Conservation (phyloP, 2,797 vertebrate genomes). For the Chiroxiphia lanceolata region DNA sequence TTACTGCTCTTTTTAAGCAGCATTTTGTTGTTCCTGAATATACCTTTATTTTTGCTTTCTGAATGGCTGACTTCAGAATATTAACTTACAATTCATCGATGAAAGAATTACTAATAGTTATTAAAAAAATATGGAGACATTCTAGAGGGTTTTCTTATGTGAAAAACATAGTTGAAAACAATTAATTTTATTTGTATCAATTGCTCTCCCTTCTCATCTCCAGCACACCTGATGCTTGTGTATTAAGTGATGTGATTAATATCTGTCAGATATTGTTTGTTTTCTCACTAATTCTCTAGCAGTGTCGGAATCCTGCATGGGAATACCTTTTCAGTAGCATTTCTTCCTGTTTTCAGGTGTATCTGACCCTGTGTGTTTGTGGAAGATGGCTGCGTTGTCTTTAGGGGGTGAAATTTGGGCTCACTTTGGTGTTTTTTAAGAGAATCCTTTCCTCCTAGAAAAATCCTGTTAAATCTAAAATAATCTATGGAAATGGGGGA, state of each 20-base stretch:
- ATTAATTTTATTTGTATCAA: neutral
- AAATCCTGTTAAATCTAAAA: neutral
- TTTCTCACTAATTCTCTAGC: conserved; percentile 1
- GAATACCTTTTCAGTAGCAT: neutral
- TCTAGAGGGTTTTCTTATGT: neutral
- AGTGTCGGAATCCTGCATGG: neutral
- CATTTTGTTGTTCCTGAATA: neutral
- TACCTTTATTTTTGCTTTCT: neutral
- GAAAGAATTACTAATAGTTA: neutral
- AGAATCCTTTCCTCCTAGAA: neutral
- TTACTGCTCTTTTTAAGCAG: neutral
- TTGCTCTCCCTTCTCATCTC: neutral
- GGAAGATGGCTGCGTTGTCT: neutral
- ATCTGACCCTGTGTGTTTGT: neutral
- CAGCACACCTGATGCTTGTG: neutral
- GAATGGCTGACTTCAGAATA: neutral
- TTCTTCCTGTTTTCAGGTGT: neutral
- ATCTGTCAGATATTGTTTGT: conserved; percentile 24
- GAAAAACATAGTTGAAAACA: neutral
- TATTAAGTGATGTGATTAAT: conserved; percentile 44
- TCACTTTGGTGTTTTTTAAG: neutral
- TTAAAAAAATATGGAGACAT: neutral
- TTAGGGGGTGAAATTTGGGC: neutral
- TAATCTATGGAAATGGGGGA: neutral
- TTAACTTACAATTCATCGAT: neutral